Evolutionary conservation across 2,888 invertebrate genomes (phyloP).

Genomic region (Parnassius glacialis): DNA sequence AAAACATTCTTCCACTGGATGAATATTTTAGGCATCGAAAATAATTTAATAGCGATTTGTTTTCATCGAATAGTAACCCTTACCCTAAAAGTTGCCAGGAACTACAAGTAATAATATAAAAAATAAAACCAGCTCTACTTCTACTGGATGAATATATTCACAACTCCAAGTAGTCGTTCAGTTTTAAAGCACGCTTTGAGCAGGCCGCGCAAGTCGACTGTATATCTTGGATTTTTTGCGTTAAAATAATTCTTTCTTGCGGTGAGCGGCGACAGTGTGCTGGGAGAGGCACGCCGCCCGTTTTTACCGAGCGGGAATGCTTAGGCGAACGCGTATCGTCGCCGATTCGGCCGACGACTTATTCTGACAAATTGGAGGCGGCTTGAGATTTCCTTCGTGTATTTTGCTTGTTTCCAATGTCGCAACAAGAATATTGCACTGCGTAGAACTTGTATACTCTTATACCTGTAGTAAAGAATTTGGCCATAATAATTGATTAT

Average conservation of each 20-base stretch:
- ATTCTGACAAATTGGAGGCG: constrained; percentile 19
- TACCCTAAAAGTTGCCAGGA: too few relatives aligned
- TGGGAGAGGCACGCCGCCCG: constrained; percentile 40
- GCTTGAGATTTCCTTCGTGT: constrained; percentile 5
- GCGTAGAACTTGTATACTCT: too few relatives aligned
- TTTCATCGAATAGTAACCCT: too few relatives aligned
- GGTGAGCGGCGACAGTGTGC: constrained; percentile 31
- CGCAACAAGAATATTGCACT: too few relatives aligned
- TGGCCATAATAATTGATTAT: too few relatives aligned
- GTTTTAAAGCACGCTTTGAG: constrained; percentile 44
- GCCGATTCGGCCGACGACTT: constrained; percentile 32
- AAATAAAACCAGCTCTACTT: too few relatives aligned
- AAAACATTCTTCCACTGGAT: too few relatives aligned
- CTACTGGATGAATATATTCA: neutral
- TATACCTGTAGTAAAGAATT: too few relatives aligned
- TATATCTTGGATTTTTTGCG: constrained; percentile 43
- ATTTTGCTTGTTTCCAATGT: neutral
- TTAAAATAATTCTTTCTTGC: constrained; percentile 52
- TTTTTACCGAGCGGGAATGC: constrained; percentile 35
- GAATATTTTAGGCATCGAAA: too few relatives aligned
- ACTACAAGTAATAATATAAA: too few relatives aligned
- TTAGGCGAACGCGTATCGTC: constrained; percentile 33
- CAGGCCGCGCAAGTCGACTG: constrained; percentile 41
- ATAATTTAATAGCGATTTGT: too few relatives aligned
- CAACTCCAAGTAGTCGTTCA: neutral